Evolutionary conservation across 2,113 vertebrate species (phyloP).

Genomic region (Heterochromis multidens): DNA sequence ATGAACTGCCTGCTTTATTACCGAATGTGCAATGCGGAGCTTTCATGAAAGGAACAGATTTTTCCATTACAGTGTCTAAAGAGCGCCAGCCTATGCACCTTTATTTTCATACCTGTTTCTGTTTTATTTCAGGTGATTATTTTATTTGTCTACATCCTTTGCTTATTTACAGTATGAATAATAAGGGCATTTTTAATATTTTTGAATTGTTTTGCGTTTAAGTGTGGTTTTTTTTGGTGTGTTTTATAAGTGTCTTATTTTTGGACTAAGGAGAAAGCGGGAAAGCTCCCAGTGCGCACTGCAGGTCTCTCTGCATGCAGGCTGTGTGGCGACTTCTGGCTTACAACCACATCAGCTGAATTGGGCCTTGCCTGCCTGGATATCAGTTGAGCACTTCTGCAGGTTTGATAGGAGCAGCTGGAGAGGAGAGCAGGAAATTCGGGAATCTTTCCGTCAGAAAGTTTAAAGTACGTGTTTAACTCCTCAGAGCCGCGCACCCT

Average conservation of each 20-base stretch:
- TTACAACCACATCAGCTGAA: slow-evolving; percentile 13
- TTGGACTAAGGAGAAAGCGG: neutral
- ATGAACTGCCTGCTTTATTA: slow-evolving; percentile 19
- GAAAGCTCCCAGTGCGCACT: neutral
- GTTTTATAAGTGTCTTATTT: slow-evolving; percentile 49
- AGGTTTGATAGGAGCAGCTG: slow-evolving; percentile 62
- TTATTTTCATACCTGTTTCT: slow-evolving; percentile 26
- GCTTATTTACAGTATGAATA: slow-evolving; percentile 15
- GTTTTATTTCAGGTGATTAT: neutral
- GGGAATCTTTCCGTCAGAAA: slow-evolving; percentile 58
- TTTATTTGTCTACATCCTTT: neutral
- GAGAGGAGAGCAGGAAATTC: slow-evolving; percentile 55
- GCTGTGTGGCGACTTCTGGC: slow-evolving; percentile 12
- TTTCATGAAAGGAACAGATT: slow-evolving; percentile 50
- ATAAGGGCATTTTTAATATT: slow-evolving; percentile 54
- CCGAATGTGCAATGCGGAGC: slow-evolving; percentile 70
- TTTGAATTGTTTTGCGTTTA: slow-evolving; percentile 5
- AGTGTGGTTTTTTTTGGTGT: neutral
- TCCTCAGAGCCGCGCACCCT: neutral
- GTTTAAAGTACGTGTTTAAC: neutral
- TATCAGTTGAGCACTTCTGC: slow-evolving; percentile 40
- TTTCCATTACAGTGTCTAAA: slow-evolving; percentile 45
- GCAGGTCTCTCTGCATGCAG: neutral
- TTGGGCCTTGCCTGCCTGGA: slow-evolving; percentile 2
- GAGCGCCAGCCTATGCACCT: slow-evolving; percentile 67